Percentiles rank a stretch among this genome's conserved stretches.
These are phyloP conservation scores for Phengaris arion DNA, from an alignment of 2,888 invertebrate genomes.

Conservation along the genomic window DNA sequence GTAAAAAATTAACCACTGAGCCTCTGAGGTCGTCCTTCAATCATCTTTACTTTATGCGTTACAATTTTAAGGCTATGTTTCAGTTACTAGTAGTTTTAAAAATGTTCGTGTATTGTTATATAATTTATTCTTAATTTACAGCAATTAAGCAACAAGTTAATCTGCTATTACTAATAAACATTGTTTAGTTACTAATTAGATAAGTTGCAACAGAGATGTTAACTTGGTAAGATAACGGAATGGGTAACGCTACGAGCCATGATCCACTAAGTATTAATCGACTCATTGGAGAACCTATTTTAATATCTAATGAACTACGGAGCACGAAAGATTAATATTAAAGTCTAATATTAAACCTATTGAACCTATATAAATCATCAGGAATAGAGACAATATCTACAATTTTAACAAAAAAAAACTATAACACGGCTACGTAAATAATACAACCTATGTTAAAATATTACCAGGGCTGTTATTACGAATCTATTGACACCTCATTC, in stretches of 20 bases:
- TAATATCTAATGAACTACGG: not conserved
- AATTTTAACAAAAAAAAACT: too few species aligned
- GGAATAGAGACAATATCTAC: too few species aligned
- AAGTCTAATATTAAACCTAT: not conserved
- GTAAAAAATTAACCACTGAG: not conserved
- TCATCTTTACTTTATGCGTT: too few species aligned
- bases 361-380: too few species aligned
- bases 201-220: constrained; percentile 11
- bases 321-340: not conserved
- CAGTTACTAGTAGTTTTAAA: not conserved
- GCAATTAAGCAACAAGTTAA: not conserved
- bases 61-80: too few species aligned
- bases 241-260: not conserved
- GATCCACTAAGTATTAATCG: not conserved
- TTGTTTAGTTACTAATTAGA: constrained; percentile 4
- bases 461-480: too few species aligned
- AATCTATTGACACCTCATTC: too few species aligned
- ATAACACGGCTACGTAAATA: too few species aligned
- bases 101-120: not conserved
- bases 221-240: not conserved
- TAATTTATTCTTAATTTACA: not conserved
- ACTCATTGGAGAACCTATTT: not conserved
- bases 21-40: too few species aligned
- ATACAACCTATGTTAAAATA: too few species aligned
- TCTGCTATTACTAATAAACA: not conserved